These are phyloP conservation scores for Nesogale talazaci DNA, from an alignment of 2,113 vertebrate genomes.

Conservation along the genomic window DNA sequence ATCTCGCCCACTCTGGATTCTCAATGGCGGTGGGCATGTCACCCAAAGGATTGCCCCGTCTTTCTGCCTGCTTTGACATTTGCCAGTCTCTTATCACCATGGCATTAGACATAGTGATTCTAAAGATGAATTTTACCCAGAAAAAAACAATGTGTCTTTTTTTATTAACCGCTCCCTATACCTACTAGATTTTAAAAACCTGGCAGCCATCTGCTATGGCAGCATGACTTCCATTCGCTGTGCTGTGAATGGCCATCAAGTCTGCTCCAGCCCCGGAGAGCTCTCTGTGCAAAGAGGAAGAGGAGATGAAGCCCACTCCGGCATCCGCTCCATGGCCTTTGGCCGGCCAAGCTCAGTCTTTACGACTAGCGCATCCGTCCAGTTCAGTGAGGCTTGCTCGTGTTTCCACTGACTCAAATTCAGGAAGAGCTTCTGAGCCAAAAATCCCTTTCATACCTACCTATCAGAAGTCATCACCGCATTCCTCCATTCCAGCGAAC, in stretches of 20 bases:
- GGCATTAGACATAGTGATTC: background rate
- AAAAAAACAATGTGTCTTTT: slow-evolving; percentile 36
- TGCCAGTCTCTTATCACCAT: background rate
- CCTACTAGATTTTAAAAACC: slow-evolving; percentile 22
- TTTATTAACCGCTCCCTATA: no score
- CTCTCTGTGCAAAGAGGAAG: background rate
- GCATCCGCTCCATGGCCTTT: background rate
- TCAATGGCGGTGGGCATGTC: background rate
- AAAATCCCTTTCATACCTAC: background rate
- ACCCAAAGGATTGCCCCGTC: background rate
- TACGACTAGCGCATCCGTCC: background rate
- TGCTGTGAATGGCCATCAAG: background rate
- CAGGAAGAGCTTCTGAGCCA: background rate
- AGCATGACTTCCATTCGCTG: background rate
- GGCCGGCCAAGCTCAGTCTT: background rate
- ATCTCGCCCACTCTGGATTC: background rate
- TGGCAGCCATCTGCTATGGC: background rate
- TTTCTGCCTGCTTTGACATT: background rate
- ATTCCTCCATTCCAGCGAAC: background rate
- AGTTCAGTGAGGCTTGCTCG: background rate
- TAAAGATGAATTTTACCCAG: slow-evolving; percentile 36
- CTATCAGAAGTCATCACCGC: background rate
- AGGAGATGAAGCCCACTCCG: background rate
- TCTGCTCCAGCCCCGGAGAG: background rate
- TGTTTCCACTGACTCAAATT: background rate